Evolutionary conservation across 2,888 invertebrate genomes (phyloP).

Genomic region (Ochropleura plecta): DNA sequence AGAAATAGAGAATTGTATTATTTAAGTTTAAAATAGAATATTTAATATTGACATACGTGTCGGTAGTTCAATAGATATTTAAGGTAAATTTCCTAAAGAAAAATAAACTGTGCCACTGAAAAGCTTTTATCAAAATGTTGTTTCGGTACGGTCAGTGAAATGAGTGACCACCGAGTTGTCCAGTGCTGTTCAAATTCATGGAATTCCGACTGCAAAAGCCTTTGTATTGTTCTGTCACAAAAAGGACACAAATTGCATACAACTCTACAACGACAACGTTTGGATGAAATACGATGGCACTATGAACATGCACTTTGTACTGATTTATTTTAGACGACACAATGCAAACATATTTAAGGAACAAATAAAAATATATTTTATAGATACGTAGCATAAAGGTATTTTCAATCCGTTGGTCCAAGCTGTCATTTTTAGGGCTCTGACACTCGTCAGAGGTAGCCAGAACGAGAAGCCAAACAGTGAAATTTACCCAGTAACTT

Average conservation of each 20-base stretch:
- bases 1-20: background rate
- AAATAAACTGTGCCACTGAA: background rate
- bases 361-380: background rate
- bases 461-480: background rate
- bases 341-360: background rate
- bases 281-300: background rate
- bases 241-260: background rate
- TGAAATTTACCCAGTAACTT: background rate
- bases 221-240: background rate
- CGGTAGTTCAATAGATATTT: too few relatives aligned
- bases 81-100: background rate
- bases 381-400: background rate
- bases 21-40: constrained; percentile 2
- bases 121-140: background rate
- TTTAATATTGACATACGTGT: background rate
- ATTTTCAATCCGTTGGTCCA: background rate
- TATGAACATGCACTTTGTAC: background rate
- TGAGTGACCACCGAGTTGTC: background rate
- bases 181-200: background rate
- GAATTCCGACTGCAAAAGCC: background rate
- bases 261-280: background rate
- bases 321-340: background rate
- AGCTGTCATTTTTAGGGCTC: background rate
- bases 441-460: background rate
- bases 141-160: background rate